A percentile compares a stretch with the other conserved stretches of the same genome.
Conservation (phyloP, 2,888 invertebrate genomes). For the Drosophila parthenogenetica region DNA sequence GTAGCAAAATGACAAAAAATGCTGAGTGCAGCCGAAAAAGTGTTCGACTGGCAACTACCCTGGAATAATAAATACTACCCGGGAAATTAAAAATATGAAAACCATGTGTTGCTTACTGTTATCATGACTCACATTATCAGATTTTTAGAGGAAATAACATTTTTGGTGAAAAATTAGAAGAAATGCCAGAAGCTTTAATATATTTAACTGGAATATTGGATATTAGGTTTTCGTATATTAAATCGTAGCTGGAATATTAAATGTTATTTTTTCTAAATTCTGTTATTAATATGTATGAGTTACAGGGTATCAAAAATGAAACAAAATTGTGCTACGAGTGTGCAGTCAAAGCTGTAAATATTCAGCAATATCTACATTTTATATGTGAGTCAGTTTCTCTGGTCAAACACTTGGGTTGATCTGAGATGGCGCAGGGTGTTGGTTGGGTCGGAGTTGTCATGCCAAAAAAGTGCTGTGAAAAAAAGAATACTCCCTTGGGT, state of each 20-base stretch:
- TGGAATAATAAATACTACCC: too few species aligned
- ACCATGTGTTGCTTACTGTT: too few species aligned
- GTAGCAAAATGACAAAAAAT: conserved; percentile 25
- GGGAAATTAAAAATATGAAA: too few species aligned
- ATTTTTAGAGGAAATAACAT: too few species aligned
- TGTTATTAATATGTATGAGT: not conserved
- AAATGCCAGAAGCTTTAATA: too few species aligned
- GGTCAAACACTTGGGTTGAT: conserved; percentile 35
- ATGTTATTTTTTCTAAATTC: too few species aligned
- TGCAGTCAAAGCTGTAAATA: not conserved
- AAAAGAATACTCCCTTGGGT: conserved; percentile 61
- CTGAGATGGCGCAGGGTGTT: conserved; percentile 41
- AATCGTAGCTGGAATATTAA: too few species aligned
- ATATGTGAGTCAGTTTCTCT: conserved; percentile 27
- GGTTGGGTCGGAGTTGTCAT: conserved; percentile 43
- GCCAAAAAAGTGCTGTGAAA: conserved; percentile 42
- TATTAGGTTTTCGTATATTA: too few species aligned
- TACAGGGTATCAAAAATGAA: not conserved
- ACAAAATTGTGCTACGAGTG: not conserved
- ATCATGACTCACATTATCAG: too few species aligned
- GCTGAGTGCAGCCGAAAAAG: not conserved
- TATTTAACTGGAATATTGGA: too few species aligned
- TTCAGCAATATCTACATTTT: conserved; percentile 1
- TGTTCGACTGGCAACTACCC: conserved; percentile 4
- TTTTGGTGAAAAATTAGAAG: too few species aligned